Conservation (phyloP, 2,888 invertebrate genomes). For the Acanthoscelides obtectus region DNA sequence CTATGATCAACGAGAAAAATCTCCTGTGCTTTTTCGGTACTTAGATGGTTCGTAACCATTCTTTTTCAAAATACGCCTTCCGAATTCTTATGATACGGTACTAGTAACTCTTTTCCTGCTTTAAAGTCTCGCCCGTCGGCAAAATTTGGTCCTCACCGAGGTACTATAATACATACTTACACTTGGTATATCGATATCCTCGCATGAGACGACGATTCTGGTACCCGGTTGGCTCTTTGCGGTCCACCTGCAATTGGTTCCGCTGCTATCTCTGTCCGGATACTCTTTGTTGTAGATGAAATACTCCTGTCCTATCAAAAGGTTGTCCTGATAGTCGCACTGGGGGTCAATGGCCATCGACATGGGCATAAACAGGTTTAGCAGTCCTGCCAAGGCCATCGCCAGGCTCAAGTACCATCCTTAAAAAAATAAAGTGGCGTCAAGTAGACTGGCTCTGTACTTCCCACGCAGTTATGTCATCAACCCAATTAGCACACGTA, state of each 20-base stretch:
- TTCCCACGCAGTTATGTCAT: too few relatives aligned
- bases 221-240: slow-evolving; percentile 45
- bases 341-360: slow-evolving; percentile 36
- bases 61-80: too few relatives aligned
- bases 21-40: too few relatives aligned
- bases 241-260: slow-evolving; percentile 52
- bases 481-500: too few relatives aligned
- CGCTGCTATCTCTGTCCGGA: slow-evolving; percentile 44
- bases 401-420: neutral
- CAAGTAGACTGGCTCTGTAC: too few relatives aligned
- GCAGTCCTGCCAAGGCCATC: slow-evolving; percentile 32
- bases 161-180: slow-evolving; percentile 18
- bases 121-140: too few relatives aligned
- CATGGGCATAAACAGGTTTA: slow-evolving; percentile 37
- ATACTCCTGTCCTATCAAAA: slow-evolving; percentile 43
- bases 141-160: too few relatives aligned
- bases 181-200: slow-evolving; percentile 47
- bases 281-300: slow-evolving; percentile 51
- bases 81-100: too few relatives aligned
- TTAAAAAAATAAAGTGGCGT: neutral
- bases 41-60: too few relatives aligned
- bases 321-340: slow-evolving; percentile 49
- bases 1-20: too few relatives aligned
- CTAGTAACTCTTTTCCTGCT: too few relatives aligned
- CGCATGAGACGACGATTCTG: slow-evolving; percentile 50